These are phyloP conservation scores for Myiotriccus ornatus DNA, from an alignment of 2,797 vertebrate species.

Conservation along the genomic window DNA sequence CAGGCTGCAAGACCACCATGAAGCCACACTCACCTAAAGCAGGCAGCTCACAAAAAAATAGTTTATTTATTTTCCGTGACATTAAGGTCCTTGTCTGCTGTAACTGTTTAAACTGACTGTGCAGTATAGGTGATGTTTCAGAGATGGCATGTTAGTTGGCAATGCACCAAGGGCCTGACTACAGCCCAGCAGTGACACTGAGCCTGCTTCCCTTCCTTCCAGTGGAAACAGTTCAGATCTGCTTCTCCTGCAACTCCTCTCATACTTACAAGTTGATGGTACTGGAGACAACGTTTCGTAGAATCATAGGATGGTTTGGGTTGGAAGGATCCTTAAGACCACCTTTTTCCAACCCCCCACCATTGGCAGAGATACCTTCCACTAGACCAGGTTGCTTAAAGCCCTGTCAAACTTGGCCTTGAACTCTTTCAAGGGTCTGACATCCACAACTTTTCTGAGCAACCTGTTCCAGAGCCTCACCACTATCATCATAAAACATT, in stretches of 20 bases:
- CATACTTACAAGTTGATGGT: too few relatives aligned
- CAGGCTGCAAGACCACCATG: not conserved
- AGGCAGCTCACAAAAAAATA: rapidly evolving
- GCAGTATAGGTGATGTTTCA: not conserved
- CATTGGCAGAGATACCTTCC: not conserved
- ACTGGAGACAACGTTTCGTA: not conserved
- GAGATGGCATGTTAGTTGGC: not conserved
- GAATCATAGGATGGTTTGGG: not conserved
- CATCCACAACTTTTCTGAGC: not conserved
- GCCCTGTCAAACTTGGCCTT: not conserved
- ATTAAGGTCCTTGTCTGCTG: not conserved
- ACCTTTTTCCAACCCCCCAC: not conserved
- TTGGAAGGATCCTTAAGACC: not conserved
- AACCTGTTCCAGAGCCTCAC: not conserved
- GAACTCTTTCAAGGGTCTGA: not conserved
- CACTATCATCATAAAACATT: not conserved
- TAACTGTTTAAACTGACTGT: not conserved
- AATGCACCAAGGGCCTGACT: not conserved
- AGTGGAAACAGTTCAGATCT: not conserved
- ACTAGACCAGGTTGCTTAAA: not conserved
- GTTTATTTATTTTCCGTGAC: not conserved
- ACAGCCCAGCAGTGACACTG: not conserved
- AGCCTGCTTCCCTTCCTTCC: not conserved
- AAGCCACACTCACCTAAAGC: not conserved
- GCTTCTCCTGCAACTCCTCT: not conserved